Conservation (phyloP, 2,113 vertebrate genomes). For the Phocoena phocoena region DNA sequence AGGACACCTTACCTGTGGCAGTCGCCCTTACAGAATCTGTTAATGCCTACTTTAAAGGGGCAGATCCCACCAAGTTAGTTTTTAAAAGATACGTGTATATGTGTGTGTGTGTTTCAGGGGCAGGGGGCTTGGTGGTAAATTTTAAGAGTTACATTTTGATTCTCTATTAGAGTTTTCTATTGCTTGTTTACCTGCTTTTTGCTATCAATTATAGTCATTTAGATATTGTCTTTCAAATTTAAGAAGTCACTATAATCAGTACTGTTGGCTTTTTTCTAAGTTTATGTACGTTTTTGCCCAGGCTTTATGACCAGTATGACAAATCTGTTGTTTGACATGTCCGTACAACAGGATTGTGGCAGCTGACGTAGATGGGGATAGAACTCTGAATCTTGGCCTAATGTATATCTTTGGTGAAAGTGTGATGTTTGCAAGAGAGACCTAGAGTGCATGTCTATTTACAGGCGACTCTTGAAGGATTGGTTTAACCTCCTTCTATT, state of each 20-base stretch:
- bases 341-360: neutral
- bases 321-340: neutral
- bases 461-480: neutral
- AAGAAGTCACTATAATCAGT: neutral
- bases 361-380: neutral
- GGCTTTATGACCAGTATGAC: neutral
- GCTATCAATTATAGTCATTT: neutral
- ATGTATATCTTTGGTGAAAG: neutral
- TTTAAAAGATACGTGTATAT: neutral
- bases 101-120: no score
- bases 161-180: conserved; percentile 12
- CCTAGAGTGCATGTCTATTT: neutral
- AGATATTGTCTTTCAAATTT: neutral
- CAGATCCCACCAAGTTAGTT: conserved; percentile 98
- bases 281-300: neutral
- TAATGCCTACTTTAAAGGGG: conserved; percentile 99
- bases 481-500: conserved; percentile 9
- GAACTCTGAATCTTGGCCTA: neutral
- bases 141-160: conserved; percentile 58
- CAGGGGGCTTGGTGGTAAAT: conserved; percentile 39
- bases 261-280: neutral
- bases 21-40: conserved; percentile 97
- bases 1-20: conserved; percentile 96
- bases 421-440: neutral
- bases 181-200: conserved; percentile 12